phyloP scores from a whole-genome alignment of 2,113 vertebrate genomes.

The Bufo bufo region DNA sequence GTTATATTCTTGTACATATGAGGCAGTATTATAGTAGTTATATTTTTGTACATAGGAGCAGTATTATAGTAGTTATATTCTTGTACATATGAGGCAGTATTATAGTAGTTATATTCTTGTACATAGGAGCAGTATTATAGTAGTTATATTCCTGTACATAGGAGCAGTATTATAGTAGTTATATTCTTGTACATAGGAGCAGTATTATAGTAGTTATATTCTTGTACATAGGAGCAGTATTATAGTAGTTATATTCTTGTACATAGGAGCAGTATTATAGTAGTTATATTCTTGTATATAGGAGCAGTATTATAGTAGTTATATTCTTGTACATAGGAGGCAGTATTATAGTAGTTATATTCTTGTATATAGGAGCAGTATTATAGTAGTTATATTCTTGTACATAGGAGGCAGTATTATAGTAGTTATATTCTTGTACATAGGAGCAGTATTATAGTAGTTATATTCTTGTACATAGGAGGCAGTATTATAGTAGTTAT shows the following conservation, averaged over 20 bases:
- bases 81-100: background rate
- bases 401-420: background rate
- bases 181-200: background rate
- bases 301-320: slow-evolving; percentile 11
- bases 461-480: background rate
- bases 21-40: slow-evolving; percentile 14
- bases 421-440: background rate
- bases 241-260: background rate
- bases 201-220: background rate
- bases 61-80: slow-evolving; percentile 19
- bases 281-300: background rate
- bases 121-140: slow-evolving; percentile 8
- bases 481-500: background rate
- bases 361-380: background rate
- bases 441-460: background rate
- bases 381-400: slow-evolving; percentile 9
- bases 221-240: background rate
- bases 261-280: background rate
- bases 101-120: slow-evolving; percentile 13
- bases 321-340: background rate
- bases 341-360: background rate
- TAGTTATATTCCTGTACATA: slow-evolving; percentile 15
- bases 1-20: slow-evolving; percentile 12
- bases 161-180: slow-evolving; percentile 17
- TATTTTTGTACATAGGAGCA: background rate